Base-by-base conservation (phyloP, 2,888 invertebrate genomes). In the Papilio gigon region DNA sequence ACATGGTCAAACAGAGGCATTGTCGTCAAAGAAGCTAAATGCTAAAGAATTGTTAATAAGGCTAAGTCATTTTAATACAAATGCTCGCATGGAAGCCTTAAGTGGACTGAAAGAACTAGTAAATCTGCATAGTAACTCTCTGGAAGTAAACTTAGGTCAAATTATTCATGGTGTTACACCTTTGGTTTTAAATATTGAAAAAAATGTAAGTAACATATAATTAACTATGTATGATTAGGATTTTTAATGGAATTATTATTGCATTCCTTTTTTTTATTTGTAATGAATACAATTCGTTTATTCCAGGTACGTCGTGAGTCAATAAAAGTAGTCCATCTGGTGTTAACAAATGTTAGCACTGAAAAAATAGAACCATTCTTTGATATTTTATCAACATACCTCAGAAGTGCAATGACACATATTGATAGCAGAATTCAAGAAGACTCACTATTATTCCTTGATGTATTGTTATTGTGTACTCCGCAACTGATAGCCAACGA, bases 361-460 rank as follows among this genome's bases (percentile, higher is more conserved):
- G 91, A 92, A 11, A 94, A 94, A 75, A 83, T 95, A 14, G 83
- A 92, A 47, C 97, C 97, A 11, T 97, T 97, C 83, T 96, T 96
- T 80, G 94, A 95, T 71, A 92, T 96, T 6, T 87, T 98, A 70
- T 94, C 95, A 22, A 95, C 96, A 1, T 96, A 97, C 84, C 85
- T 98, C 59, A 94, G 95, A 65, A 98, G 98, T 89, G 96, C 97
- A 0, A 97, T 98, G 97, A 98, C 97, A 0, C 97, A 98, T 78
- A 96, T 98, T 70, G 94, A 96, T 81, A 93, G 93, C 12, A 92
- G 93, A 62, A 95, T 98, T 71, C 96, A 97, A 81, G 95, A 97
- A 81, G 97, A 97, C 84, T 96, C 98, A 0, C 88, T 98, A 0
- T 81, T 94, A 0, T 93, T 97, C 73, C 87, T 98, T 20, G 97